Evolutionary conservation across 2,113 vertebrate species (phyloP), one percentile per base, ranked within the genome.

Genomic region (Campylomormyrus tamandua): DNA sequence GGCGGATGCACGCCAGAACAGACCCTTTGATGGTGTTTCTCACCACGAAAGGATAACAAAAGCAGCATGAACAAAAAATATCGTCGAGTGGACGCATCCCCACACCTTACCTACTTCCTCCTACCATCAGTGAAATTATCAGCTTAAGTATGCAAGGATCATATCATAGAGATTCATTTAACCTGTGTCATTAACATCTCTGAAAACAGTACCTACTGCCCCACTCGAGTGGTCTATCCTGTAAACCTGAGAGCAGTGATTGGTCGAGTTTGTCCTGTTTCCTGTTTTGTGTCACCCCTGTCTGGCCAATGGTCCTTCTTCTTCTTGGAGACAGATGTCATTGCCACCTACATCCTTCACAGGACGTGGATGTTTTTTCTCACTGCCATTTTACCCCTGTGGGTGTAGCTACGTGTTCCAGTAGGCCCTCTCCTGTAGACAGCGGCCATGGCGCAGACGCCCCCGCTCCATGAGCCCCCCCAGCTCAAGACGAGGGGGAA

Each of bases 131-230:
- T 42, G 39, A 42, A 42, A 42, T 42, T 42, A 42, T 42, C 39
- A 42, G 39, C 96, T 95, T 92, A 95, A 94, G 94, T 94, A 95
- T 95, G 94, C 94, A 95, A 95, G 94, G 93, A 86, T 94, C 91
- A 94, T 94, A 94, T 92, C 95, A 95, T 94, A 94, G 94, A 95
- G 94, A 93, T 94, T 93, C 94, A 92, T 92, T 92, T 74, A 92
- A 90, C 94, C 92, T 93, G 94, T 94, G 90, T 94, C 93, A 94
- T 94, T 95, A 95, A 95, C 95, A 96, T 92, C 90, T 91, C 94
- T 95, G 95, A 96, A 95, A 96, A 93, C 92, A 92, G 92, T 94
- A 92, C 91, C 93, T 90, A 90, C 94, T 94, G 94, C 93, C 94
- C 92, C 92, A 93, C 92, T 93, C 93, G 94, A 93, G 94, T 94